Base-by-base conservation (phyloP, 2,888 invertebrate species). In the Petrophora chlorosata region DNA sequence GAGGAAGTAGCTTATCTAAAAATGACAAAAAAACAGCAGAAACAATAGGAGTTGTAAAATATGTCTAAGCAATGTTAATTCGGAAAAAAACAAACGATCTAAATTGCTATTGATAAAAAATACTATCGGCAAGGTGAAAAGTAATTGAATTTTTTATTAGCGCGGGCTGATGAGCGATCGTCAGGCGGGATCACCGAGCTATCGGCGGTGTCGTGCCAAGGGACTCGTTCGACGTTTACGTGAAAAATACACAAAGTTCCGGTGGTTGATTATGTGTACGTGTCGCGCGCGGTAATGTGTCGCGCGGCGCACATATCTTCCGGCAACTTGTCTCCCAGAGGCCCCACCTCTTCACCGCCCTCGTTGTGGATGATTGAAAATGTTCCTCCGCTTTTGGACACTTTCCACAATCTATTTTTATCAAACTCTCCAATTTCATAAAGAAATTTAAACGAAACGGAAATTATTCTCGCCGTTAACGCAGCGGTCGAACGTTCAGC, bases 241-340 rank as follows among this genome's bases (percentile, higher is more conserved):
- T 46, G 53, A 56, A 61, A 62, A 60, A 58, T 53, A 42, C 48
- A 53, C 50, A 49, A 58, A 58, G 60, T 61, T 61, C 58, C 60
- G 46, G 46, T 61, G 48, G 63, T 65, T 68, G 61, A 70, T 72
- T 66, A 69, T 56, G 60, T 59, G 63, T 56, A 62, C 65, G 59
- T 66, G 65, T 66, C 55, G 62, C 44, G 26, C 22, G 39, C 38
- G 29, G 48, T 65, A 60, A 68, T 58, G 61, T 61, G 57, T 39
- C 60, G 52, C 63, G 30, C 10, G 55, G 44, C 56, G 60, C 55
- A 55, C 58, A 53, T 61, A 51, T 59, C 59, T 53, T 53, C 44
- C 49, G 13, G 23, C 49, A 47, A 41, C 48, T 45, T 48, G 38
- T 42, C 41, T 66, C 63, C 65, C 63, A 22, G 39, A 53, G 63